Evolutionary conservation across 2,797 vertebrate species (phyloP).

Genomic region (Poeciliopsis presidionis): DNA sequence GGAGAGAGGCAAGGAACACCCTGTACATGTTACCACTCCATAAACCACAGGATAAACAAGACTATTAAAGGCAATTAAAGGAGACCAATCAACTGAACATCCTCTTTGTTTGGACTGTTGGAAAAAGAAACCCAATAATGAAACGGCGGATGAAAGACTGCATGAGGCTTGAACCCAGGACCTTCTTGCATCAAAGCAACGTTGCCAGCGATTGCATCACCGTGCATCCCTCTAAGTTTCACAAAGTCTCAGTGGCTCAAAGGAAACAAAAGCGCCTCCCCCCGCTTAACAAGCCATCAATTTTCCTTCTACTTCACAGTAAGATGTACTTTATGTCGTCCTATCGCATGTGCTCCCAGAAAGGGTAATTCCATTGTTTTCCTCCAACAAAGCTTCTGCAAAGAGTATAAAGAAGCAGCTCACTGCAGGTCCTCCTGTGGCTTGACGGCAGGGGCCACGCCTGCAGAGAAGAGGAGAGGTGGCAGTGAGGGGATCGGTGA

Average conservation of each 20-base stretch:
- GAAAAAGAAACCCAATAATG: neutral
- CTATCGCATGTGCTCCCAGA: slow-evolving; percentile 29
- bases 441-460: slow-evolving; percentile 10
- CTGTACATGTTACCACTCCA: neutral
- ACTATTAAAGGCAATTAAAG: neutral
- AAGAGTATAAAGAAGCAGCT: slow-evolving; percentile 57
- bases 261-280: neutral
- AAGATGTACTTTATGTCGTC: neutral
- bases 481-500: slow-evolving; percentile 21
- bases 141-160: neutral
- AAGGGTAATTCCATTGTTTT: slow-evolving; percentile 37
- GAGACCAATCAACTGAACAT: neutral
- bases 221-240: neutral
- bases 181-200: neutral
- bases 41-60: neutral
- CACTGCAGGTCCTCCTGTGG: slow-evolving; percentile 34
- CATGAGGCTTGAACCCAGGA: neutral
- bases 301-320: neutral
- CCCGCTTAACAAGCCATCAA: neutral
- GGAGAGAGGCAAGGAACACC: neutral
- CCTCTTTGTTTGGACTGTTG: neutral
- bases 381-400: slow-evolving; percentile 38
- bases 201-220: neutral
- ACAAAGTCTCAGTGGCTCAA: neutral
- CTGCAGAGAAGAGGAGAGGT: slow-evolving; percentile 19